A percentile compares a stretch with the other conserved stretches of the same genome.
Evolutionary conservation across 1,140 invertebrate species (phyloP).

Genomic region (Augochlora pura): DNA sequence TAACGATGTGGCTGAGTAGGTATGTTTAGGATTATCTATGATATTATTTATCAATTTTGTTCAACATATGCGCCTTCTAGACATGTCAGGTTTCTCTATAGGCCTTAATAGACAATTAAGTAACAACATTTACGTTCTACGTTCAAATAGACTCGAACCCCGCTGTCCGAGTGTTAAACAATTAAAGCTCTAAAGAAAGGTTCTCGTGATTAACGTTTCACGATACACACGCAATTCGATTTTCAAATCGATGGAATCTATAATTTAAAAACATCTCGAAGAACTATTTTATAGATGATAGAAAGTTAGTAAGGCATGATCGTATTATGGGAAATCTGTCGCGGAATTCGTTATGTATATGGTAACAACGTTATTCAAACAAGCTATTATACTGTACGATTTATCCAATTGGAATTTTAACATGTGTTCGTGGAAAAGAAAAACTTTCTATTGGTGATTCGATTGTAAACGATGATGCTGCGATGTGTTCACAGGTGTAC

Average conservation of each 20-base stretch:
- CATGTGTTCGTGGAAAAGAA: neutral
- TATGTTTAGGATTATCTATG: too few relatives aligned
- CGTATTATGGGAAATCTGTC: conserved; percentile 5
- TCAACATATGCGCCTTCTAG: too few relatives aligned
- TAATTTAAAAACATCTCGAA: neutral
- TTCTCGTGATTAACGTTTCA: neutral
- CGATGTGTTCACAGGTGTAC: conserved; percentile 51
- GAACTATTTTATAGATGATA: neutral
- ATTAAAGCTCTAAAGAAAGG: neutral
- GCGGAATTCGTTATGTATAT: neutral
- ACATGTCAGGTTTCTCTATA: too few relatives aligned
- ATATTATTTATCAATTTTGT: too few relatives aligned
- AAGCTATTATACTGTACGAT: neutral
- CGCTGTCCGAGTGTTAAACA: too few relatives aligned
- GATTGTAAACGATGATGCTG: neutral
- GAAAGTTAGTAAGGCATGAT: conserved; percentile 28
- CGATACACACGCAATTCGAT: neutral
- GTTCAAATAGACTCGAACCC: too few relatives aligned
- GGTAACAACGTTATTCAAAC: neutral
- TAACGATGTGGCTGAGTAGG: too few relatives aligned
- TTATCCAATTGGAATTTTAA: neutral
- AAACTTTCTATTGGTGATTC: neutral
- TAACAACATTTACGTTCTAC: too few relatives aligned
- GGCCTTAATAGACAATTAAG: too few relatives aligned
- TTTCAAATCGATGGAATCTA: neutral